Conservation (phyloP, 2,113 vertebrate species). For the Calonectris borealis region DNA sequence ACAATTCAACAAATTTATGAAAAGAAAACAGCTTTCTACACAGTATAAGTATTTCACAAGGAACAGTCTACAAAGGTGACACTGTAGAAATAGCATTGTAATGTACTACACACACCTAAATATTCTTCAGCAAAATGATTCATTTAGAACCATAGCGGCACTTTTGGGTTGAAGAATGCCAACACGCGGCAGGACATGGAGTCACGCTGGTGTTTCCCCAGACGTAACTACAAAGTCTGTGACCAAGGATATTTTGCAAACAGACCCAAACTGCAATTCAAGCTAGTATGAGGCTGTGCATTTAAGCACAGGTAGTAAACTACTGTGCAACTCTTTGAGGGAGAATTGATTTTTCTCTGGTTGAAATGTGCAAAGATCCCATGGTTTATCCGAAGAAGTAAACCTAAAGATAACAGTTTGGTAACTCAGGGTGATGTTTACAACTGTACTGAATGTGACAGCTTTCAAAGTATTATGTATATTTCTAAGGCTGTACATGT, state of each 20-base stretch:
- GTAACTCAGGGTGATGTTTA: conserved; percentile 77
- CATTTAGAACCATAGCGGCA: neutral
- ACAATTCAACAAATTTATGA: neutral
- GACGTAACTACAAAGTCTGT: neutral
- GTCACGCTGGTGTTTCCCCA: neutral
- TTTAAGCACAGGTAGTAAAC: neutral
- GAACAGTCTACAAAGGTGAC: neutral
- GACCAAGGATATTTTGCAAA: neutral
- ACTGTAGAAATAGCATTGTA: neutral
- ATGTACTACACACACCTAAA: neutral
- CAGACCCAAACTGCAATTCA: neutral
- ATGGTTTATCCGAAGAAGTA: conserved; percentile 19
- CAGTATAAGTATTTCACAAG: neutral
- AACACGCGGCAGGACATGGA: neutral
- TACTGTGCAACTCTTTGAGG: conserved; percentile 7
- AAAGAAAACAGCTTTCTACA: neutral
- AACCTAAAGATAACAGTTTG: conserved; percentile 65
- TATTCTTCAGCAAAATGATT: neutral
- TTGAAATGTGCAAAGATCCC: conserved; percentile 43
- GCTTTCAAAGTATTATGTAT: conserved; percentile 79
- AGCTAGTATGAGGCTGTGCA: neutral
- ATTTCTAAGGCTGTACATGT: conserved; percentile 71
- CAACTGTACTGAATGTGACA: conserved; percentile 76
- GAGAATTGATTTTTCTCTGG: conserved; percentile 54
- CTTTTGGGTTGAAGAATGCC: neutral